Base-by-base conservation (phyloP, 2,113 vertebrate genomes). In the Urocolius indicus region DNA sequence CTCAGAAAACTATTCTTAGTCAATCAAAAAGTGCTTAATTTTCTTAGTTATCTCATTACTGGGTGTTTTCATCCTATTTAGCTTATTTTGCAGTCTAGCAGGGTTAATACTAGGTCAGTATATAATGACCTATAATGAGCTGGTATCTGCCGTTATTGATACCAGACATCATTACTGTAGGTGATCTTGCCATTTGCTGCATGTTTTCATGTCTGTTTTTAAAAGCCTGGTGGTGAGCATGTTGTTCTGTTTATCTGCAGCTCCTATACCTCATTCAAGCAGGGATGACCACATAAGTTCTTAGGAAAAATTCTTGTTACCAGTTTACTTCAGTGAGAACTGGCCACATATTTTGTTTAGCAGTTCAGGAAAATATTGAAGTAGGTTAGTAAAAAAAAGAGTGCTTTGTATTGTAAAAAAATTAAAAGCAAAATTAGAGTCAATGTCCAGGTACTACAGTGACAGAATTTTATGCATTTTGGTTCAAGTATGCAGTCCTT, bases 51-150 rank as follows among this genome's bases (percentile, higher is more conserved):
- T 77, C 78, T 18, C 71, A 26, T 52, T 77, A 72, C 19, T 41
- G 17, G 22, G 36, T 73, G 65, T 87, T 36, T 76, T 69, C 65
- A 90, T 32, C 57, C 30, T 82, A 92, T 57, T 90, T 74, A 76
- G 34, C 67, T 81, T 90, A 88, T 94, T 94, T 51, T 89, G 63
- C 54, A 87, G 76, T 91, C 57, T 41, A 74, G 49, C 30, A 79
- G n/a, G 68, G 79, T 90, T 81, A 90, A 51, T 83, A 27, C 38
- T 80, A 90, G 75, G 90, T 82, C 90, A 96, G 43, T 78, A 29
- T 74, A 52, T 84, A 97, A 89, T 54, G 49, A 79, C 23, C 41
- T 36, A 22, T 45, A 88, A 88, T 65, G 43, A 92, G 67, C n/a
- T 46, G 32, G 13, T 78, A 82, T 41, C 41, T 89, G n/a, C 12